Base-by-base conservation (phyloP, 2,797 vertebrate genomes). In the Botia kubotai region DNA sequence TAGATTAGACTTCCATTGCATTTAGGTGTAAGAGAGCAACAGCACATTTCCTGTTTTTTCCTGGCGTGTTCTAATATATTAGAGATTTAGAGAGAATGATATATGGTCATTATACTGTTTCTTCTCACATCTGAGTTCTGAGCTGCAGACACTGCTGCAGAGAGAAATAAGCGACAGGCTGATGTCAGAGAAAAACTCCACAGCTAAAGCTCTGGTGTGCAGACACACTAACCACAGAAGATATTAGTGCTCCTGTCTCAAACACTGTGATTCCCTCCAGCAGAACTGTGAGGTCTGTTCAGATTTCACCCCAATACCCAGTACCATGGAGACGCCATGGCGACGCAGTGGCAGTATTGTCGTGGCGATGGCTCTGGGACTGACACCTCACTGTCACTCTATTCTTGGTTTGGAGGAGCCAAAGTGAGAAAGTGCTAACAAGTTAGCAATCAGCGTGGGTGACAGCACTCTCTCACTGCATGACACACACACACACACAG, bases 371-470 rank as follows among this genome's bases (percentile, higher is more conserved):
- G 88, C 87, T 88, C 89, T 89, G 88, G 86, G 87, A 88, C 81
- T 90, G 87, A 90, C 93, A 93, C 92, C 92, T 91, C 89, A 86
- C 89, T 91, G 83, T 84, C 92, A 90, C 90, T 91, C 84, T 88
- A 91, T 90, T 92, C 91, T 86, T 91, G 87, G 89, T 89, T 88
- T 83, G 62, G 77, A 79, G 66, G 39, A 73, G 68, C 69, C 67
- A 75, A 89, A 92, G 93, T 93, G 93, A 88, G 91, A 94, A 93
- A 84, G 85, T 17, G 92, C 89, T 93, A 93, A 94, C 91, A 89
- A 93, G 92, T 89, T 93, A 94, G 87, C 91, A 87, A 90, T 91
- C 91, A 88, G 89, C 89, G 88, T 89, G 90, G 87, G 92, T 93
- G 91, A 90, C 89, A 90, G 89, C 81, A 85, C 84, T 82, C 74